Evolutionary conservation across 2,797 vertebrate genomes (phyloP), one percentile per base, ranked within the genome.

Genomic region (Rhadinocentrus ornatus): DNA sequence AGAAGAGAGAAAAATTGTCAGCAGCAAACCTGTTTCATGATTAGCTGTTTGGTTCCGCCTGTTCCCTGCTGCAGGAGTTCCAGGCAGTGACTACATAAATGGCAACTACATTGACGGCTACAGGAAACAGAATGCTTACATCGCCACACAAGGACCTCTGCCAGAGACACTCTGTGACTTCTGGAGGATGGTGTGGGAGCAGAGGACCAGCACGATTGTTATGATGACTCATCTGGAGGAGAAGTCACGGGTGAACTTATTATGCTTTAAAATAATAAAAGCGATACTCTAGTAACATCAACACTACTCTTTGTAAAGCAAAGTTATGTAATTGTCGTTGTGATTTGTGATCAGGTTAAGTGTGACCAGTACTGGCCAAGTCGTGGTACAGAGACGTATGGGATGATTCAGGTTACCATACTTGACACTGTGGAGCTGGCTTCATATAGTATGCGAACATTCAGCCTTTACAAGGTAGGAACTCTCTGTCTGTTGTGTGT

Each of bases 151-250:
- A 87, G 98, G 97, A 3, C 96, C 98, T 0, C 93, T 99, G 86
- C 96, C 96, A 0, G 97, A 99, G 90, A 99, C 98, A 0, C 94
- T 99, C 80, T 95, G 94, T 0, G 97, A 99, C 86, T 99, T 99
- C 94, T 99, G 98, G 98, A 95, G 97, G 83, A 97, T 98, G 97
- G 95, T 99, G 80, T 99, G 98, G 98, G 98, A 99, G 34, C 98
- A 99, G 89, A 95, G 96, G 71, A 96, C 96, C 18, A 94, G 93
- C 77, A 98, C 96, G 1, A 94, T 99, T 9, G 92, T 98, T 66
- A 99, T 99, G 97, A 99, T 99, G 97, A 99, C 98, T 9, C 94
- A 95, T 55, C 93, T 99, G 32, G 97, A 99, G 81, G 97, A 99
- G 88, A 98, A 98, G 84, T 97, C 96, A 58, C 93, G 97, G 94